Base-by-base conservation (phyloP, 2,888 invertebrate species). In the Pegoplata infirma region DNA sequence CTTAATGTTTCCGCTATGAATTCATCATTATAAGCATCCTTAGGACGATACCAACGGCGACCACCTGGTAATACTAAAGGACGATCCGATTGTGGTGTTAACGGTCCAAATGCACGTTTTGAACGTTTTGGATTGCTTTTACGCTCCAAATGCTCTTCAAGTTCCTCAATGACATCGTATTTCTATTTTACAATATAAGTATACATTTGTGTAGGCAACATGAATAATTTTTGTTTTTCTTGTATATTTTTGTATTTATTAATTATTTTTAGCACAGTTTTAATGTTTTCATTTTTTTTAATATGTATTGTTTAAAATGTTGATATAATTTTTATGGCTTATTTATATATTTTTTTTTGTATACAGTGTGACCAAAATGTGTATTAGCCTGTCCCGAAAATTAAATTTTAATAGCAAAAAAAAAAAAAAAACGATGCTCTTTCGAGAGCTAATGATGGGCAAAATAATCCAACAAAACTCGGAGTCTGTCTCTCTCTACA, bases 11-110 rank as follows among this genome's bases (percentile, higher is more conserved):
- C 95, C 16, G 95, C 94, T 73, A 98, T 96, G 90, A 95, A 94
- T 85, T 96, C 94, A 83, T 98, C 97, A 81, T 96, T 94, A 91
- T 96, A 97, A 49, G 96, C 94, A 85, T 96, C 96, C 85, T 96
- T 94, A 3, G 97, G 96, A 58, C 94, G 92, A 84, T 93, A 91
- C 95, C 96, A 95, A 85, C 92, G 92, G 46, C 95, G 91, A 5
- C 95, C 95, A 21, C 95, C 95, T 10, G 95, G 95, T 63, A 95
- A 91, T 63, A 95, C 93, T 49, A 95, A 89, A 6, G 95, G 94
- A 71, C 94, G 91, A 82, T 93, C 93, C 83, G 93, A 92, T 82
- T 93, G 92, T 2, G 94, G 94, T 81, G 91, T 91, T 12, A 92
- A 87, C 1, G 93, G 92, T 0, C 92, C 92, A 80, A 92, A 92